Evolutionary conservation across 2,888 invertebrate genomes (phyloP).

Genomic region (Eretmocerus hayati): DNA sequence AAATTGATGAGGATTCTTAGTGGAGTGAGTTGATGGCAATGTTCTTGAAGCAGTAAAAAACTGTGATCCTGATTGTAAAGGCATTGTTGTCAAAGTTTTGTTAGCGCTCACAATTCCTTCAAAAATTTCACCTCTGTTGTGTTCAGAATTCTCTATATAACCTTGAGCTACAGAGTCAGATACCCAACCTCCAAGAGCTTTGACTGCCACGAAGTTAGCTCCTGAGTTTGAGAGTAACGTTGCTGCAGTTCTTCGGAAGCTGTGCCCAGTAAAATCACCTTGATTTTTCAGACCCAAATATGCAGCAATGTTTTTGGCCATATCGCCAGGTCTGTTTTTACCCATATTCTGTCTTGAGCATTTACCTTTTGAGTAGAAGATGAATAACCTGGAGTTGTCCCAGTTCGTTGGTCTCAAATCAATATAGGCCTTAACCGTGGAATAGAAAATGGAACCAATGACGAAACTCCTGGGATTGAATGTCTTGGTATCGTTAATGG

Average conservation of each 20-base stretch:
- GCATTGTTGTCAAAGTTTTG: too few species aligned
- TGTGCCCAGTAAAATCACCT: constrained; percentile 19
- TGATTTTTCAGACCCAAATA: constrained; percentile 19
- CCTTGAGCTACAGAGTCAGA: constrained; percentile 11
- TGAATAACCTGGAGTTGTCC: constrained; percentile 14
- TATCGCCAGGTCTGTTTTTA: too few species aligned
- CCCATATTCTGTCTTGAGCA: constrained; percentile 16
- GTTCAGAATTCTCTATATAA: too few species aligned
- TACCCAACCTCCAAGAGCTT: constrained; percentile 18
- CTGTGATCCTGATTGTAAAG: too few species aligned
- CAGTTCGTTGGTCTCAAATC: constrained; percentile 10
- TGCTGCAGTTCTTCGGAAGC: constrained; percentile 22
- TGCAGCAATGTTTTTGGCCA: neutral
- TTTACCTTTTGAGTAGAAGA: constrained; percentile 18
- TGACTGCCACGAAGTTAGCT: constrained; percentile 10
- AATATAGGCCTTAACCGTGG: constrained; percentile 12
- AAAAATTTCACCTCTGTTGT: too few species aligned
- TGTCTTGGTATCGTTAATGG: neutral
- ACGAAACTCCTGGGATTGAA: neutral
- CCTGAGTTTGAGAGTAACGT: constrained; percentile 18
- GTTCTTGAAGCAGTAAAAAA: too few species aligned
- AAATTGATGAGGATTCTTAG: too few species aligned
- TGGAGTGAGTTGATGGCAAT: too few species aligned
- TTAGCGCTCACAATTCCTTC: too few species aligned
- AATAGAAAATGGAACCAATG: neutral